Base-by-base conservation (phyloP, 2,113 vertebrate species). In the Hyperoodon ampullatus region DNA sequence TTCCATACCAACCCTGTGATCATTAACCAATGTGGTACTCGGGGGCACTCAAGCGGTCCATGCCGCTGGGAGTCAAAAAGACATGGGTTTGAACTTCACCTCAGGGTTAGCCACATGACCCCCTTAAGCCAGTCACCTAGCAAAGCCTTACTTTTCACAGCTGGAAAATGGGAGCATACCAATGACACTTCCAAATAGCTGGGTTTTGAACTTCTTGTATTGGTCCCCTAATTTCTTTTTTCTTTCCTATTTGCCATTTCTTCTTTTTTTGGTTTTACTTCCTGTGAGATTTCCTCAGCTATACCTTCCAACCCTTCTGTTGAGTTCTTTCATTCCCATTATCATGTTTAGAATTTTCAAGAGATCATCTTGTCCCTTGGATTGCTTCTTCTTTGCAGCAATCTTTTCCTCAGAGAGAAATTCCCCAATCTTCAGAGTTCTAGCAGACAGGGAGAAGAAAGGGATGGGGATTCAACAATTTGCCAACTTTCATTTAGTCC, bases 381-480 rank as follows among this genome's bases (percentile, higher is more conserved):
- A 88, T 18, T 26, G 8, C 53, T 39, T 75, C 47, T 39, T 78
- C 88, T 75, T 35, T 15, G 63, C 0, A 83, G 33, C 42, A 44
- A 65, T 8, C 30, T 74, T 50, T 50, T 71, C 65, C 33, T 91
- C 30, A 18, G 42, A 24, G 5, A 91, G 63, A 7, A 81, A 13
- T 12, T 12, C 13, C 63, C 50, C 2, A 13, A 11, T 10, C 82
- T 24, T 61, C 35, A 30, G 23, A 35, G 26, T 9, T 4, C 33
- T 2, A 44, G 87, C 35, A 53, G 53, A 26, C 44, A 47, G 77
- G 39, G 26, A 78, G 28, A 13, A 75, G 60, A 88, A 28, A 47
- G 30, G 18, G 23, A 15, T 0, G 2, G 7, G 2, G 33, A 19
- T 10, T 39, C 55, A 1, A 1, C 15, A 18, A 13, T 30, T 3